Percentiles rank a stretch among this genome's conserved stretches.
Conservation (phyloP, 2,797 vertebrate genomes). For the Pyrocephalus nanus region DNA sequence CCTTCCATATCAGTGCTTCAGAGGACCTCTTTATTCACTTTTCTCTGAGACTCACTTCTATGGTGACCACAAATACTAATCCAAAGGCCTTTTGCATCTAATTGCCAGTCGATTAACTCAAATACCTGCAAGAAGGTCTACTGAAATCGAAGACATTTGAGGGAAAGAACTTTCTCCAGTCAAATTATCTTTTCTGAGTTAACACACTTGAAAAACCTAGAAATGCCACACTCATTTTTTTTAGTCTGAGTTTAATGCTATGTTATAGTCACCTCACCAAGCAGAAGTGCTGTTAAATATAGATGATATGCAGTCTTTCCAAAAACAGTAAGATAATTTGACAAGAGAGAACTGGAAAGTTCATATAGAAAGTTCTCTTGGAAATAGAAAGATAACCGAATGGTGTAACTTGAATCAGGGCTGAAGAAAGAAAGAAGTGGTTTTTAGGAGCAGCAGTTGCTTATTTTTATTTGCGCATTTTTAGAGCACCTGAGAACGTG, state of each 20-base stretch:
- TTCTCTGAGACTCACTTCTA: background rate
- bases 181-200: conserved; percentile 41
- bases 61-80: conserved; percentile 28
- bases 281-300: conserved; percentile 61
- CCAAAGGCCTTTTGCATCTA: conserved; percentile 19
- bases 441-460: background rate
- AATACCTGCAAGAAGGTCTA: conserved; percentile 7
- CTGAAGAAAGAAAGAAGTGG: background rate
- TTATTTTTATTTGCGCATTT: background rate
- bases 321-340: conserved; percentile 53
- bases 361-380: conserved; percentile 33
- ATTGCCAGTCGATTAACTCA: background rate
- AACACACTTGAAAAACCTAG: conserved; percentile 51
- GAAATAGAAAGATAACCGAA: background rate
- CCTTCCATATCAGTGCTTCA: conserved; percentile 8
- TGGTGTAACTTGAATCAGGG: background rate
- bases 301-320: conserved; percentile 50
- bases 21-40: conserved; percentile 27
- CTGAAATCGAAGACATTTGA: background rate
- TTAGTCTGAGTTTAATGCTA: conserved; percentile 53
- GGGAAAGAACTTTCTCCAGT: conserved; percentile 19
- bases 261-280: conserved; percentile 54
- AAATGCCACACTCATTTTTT: conserved; percentile 61
- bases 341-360: conserved; percentile 37
- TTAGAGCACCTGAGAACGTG: background rate